Conservation (phyloP, 2,888 invertebrate species). For the Pyrochroa serraticornis region DNA sequence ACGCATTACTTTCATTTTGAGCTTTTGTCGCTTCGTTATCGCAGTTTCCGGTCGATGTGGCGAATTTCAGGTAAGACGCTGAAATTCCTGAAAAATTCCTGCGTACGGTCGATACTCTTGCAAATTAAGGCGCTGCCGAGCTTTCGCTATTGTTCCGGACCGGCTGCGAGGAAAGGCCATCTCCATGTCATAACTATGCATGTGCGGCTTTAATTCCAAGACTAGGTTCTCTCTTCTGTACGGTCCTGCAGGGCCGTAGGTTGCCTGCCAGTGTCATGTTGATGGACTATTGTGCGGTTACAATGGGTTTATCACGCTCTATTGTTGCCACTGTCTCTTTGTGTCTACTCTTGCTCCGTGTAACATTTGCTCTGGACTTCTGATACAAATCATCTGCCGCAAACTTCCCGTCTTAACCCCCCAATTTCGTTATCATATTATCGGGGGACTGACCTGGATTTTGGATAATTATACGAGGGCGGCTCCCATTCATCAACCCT, state of each 20-base stretch:
- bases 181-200: neutral
- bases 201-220: neutral
- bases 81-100: neutral
- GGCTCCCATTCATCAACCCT: constrained; percentile 21
- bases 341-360: constrained; percentile 43
- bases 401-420: constrained; percentile 32
- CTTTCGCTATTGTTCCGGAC: neutral
- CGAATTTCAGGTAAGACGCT: constrained; percentile 7
- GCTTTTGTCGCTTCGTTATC: constrained; percentile 22
- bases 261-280: constrained; percentile 53
- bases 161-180: constrained; percentile 4
- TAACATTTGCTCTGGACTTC: constrained; percentile 48
- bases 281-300: constrained; percentile 56
- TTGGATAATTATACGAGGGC: constrained; percentile 21
- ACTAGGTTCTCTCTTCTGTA: neutral
- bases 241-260: constrained; percentile 29
- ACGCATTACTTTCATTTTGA: constrained; percentile 51
- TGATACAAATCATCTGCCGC: constrained; percentile 47
- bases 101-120: too few species aligned
- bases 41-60: constrained; percentile 14
- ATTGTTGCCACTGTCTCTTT: constrained; percentile 52
- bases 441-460: constrained; percentile 28
- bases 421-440: constrained; percentile 27
- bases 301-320: constrained; percentile 56
- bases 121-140: neutral